These are phyloP conservation scores for Noturus placidus DNA, from an alignment of 2,113 vertebrate species.

Conservation along the genomic window DNA sequence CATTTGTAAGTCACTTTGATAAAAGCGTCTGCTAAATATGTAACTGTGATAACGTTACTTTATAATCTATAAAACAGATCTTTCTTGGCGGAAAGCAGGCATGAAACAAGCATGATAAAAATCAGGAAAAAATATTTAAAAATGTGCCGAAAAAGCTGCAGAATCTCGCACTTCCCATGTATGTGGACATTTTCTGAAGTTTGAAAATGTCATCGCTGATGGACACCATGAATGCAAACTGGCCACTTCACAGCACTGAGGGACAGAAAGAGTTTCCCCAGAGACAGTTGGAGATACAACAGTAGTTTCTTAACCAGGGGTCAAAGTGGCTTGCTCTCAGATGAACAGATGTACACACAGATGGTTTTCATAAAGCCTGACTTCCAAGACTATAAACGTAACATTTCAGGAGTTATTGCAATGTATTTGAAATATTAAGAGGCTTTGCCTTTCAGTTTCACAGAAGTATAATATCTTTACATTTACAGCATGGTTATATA, in stretches of 20 bases:
- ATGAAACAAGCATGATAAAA: neutral
- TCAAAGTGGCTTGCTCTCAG: constrained; percentile 4
- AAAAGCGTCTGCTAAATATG: too few relatives aligned
- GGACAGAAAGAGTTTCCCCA: neutral
- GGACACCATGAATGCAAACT: neutral
- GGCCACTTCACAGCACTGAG: neutral
- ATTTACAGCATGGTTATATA: neutral
- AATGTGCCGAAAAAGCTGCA: neutral
- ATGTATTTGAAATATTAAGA: neutral
- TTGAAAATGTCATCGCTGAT: neutral
- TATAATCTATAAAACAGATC: neutral
- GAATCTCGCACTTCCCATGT: neutral
- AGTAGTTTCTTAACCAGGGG: neutral
- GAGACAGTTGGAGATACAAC: neutral
- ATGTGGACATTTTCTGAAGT: neutral
- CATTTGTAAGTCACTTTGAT: too few relatives aligned
- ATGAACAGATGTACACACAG: neutral
- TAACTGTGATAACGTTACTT: too few relatives aligned
- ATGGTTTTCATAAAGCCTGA: neutral
- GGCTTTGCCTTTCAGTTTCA: neutral
- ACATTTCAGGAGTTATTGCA: neutral
- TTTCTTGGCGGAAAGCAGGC: neutral
- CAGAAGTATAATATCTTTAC: neutral
- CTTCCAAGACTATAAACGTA: neutral
- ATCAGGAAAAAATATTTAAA: too few relatives aligned